phyloP scores from a whole-genome alignment of 2,113 vertebrate species.

The Chionodraco myersi region DNA sequence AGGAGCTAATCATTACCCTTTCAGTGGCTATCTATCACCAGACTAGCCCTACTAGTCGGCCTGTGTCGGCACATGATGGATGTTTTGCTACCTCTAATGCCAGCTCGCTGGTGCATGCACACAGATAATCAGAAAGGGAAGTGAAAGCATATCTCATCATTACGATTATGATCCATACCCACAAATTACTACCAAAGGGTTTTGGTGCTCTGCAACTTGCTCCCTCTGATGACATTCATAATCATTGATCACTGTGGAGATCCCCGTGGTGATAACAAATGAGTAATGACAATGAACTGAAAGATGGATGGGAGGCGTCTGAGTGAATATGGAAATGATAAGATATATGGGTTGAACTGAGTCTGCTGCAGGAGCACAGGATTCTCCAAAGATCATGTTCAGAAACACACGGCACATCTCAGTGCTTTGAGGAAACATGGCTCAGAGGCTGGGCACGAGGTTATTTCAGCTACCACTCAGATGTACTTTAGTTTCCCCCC shows the following conservation, averaged over 20 bases:
- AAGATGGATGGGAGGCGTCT: constrained; percentile 44
- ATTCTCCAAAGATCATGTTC: constrained; percentile 8
- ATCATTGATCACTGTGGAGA: constrained; percentile 57
- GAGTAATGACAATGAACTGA: constrained; percentile 34
- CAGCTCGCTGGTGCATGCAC: constrained; percentile 47
- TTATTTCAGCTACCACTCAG: background rate
- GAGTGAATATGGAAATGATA: constrained; percentile 11
- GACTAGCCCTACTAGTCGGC: constrained; percentile 51
- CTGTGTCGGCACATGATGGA: constrained; percentile 57
- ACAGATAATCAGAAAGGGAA: constrained; percentile 63
- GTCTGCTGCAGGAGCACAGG: constrained; percentile 7
- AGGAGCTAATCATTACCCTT: constrained; percentile 66
- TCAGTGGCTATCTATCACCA: constrained; percentile 61
- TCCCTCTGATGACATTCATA: constrained; percentile 60
- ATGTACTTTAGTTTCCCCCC: background rate
- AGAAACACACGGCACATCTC: background rate
- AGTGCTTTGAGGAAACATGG: background rate
- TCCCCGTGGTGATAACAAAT: constrained; percentile 37
- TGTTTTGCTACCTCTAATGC: constrained; percentile 57
- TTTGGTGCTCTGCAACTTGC: constrained; percentile 8
- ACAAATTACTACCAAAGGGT: constrained; percentile 14
- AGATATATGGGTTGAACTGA: constrained; percentile 32
- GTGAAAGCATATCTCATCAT: constrained; percentile 67
- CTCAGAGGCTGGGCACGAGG: background rate
- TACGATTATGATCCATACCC: constrained; percentile 60